Evolutionary conservation across 1,140 invertebrate genomes (phyloP), one percentile per base, ranked within the genome.

Genomic region (Drosophila leontia): DNA sequence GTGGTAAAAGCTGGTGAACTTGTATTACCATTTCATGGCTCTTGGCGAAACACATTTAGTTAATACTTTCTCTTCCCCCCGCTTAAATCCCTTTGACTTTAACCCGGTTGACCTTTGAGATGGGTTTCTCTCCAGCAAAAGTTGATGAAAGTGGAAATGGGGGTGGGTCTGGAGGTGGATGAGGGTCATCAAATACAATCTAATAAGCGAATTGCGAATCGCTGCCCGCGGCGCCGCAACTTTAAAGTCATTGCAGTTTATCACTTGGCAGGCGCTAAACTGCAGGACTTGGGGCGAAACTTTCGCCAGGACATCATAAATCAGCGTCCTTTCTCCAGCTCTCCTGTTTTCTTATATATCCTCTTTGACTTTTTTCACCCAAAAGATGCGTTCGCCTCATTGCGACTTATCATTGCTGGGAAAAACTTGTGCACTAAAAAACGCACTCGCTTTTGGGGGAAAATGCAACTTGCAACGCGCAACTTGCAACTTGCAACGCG

Each of bases 261-360:
- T 87, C 84, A 80, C 71, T 74, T 80, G 77, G 63, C 80, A 61
- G 76, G 80, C 84, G 83, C 84, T 88, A 83, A 85, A 86, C 79
- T 86, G 75, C 83, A 76, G 75, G 82, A 78, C 67, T 82, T 59
- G 62, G 53, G 51, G 65, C 53, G 68, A 86, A 86, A 81, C 79
- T 87, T 87, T 70, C 48, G 64, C 80, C 39, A 60, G 47, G 83
- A 51, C 64, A 80, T 83, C 83, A 87, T 87, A 87, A 87, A 87
- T 88, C 83, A 87, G 79, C 61, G 26, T 15, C 26, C 47, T n/a
- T 50, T 29, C 15, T 29, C 19, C 17, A 15, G 5, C 17, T 7
- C 17, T 29, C 6, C 26, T 26, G 26, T 26, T 26, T 26, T 26
- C 26, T 29, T 29, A 29, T 29, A 29, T n/a, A 3, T 7, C 48